Evolutionary conservation across 2,888 invertebrate species (phyloP).

Genomic region (Unio delphinus): DNA sequence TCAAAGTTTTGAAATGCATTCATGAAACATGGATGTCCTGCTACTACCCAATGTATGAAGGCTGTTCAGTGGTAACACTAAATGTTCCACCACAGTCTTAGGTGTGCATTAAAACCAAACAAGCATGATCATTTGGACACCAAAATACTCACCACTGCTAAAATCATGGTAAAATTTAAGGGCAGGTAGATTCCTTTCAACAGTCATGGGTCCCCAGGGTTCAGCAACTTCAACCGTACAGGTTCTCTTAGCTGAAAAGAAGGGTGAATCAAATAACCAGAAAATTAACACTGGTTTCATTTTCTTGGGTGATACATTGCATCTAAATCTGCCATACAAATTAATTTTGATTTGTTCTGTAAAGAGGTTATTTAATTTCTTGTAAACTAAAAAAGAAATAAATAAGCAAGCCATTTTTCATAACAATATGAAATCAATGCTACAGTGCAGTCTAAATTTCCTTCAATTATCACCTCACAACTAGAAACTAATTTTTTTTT

Average conservation of each 20-base stretch:
- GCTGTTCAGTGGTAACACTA: no score
- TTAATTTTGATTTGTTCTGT: not conserved
- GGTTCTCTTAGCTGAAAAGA: conserved; percentile 79
- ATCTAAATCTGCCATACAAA: not conserved
- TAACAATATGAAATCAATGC: not conserved
- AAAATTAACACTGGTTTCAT: not conserved
- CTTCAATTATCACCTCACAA: no score
- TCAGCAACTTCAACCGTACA: conserved; percentile 86
- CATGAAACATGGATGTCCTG: no score
- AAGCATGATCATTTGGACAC: not conserved
- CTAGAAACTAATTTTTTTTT: no score
- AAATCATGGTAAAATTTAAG: conserved; percentile 98
- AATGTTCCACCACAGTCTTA: no score
- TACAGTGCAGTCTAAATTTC: not conserved
- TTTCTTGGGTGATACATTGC: not conserved
- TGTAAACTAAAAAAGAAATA: not conserved
- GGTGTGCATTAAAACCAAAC: no score
- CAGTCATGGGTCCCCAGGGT: conserved; percentile 86
- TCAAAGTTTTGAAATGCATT: no score
- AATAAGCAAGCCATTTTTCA: no score
- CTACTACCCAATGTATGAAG: not conserved
- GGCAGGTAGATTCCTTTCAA: conserved; percentile 91
- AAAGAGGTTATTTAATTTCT: not conserved
- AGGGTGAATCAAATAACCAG: no score
- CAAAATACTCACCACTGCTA: conserved; percentile 78